A percentile compares a stretch with the other conserved stretches of the same genome.
phyloP scores from a whole-genome alignment of 2,888 invertebrate species.

The Xanthia togata region DNA sequence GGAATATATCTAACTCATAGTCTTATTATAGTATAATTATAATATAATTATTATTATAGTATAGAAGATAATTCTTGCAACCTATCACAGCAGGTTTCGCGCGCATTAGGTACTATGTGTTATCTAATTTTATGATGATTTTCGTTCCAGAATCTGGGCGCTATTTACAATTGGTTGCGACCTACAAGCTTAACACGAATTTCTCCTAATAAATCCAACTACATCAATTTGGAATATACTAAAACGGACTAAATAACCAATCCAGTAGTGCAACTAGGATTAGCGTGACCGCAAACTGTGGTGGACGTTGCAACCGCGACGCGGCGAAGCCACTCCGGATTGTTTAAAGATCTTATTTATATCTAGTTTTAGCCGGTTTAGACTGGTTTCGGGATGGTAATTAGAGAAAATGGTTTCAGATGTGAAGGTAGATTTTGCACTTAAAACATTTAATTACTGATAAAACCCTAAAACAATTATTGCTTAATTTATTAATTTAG shows the following conservation, averaged over 20 bases:
- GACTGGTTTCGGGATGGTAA: slow-evolving; percentile 23
- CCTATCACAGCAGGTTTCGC: too few species aligned
- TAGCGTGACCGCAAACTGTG: slow-evolving; percentile 53
- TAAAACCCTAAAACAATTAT: neutral
- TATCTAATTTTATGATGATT: too few species aligned
- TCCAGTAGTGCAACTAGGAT: slow-evolving; percentile 44
- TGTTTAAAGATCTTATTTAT: slow-evolving; percentile 52
- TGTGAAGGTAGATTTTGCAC: neutral
- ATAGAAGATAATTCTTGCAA: too few species aligned
- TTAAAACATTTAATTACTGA: too few species aligned
- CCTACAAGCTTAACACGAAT: neutral
- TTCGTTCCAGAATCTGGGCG: too few species aligned
- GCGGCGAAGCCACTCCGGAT: slow-evolving; percentile 38
- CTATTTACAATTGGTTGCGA: neutral
- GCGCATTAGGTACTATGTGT: too few species aligned
- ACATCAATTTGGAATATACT: slow-evolving; percentile 18
- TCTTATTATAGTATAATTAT: too few species aligned
- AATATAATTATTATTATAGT: too few species aligned
- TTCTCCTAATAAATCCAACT: slow-evolving; percentile 9
- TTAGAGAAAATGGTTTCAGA: slow-evolving; percentile 26
- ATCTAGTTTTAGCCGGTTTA: slow-evolving; percentile 29
- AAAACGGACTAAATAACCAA: slow-evolving; percentile 35
- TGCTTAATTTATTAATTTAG: neutral
- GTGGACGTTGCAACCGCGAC: slow-evolving; percentile 48
- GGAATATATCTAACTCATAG: too few species aligned